These are phyloP conservation scores for Prosapia bicincta DNA, from an alignment of 2,888 invertebrate species.

Conservation along the genomic window DNA sequence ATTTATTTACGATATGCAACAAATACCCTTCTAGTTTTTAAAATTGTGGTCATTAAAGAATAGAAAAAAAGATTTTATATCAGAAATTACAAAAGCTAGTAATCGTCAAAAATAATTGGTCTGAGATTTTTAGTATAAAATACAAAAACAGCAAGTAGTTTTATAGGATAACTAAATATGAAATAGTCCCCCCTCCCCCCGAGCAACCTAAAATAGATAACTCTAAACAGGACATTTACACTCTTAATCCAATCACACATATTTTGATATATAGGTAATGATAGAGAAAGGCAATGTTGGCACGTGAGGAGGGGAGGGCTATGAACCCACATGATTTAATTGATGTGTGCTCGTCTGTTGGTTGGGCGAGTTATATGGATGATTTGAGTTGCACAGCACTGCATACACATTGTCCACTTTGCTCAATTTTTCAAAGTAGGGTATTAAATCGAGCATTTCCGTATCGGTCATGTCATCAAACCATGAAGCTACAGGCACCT, in stretches of 20 bases:
- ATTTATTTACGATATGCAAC: neutral
- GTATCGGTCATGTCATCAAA: constrained; percentile 99
- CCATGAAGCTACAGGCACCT: constrained; percentile 99
- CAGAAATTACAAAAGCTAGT: neutral
- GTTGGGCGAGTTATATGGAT: constrained; percentile 62
- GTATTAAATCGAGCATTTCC: constrained; percentile 94
- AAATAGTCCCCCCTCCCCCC: neutral
- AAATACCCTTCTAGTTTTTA: neutral
- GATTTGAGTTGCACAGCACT: constrained; percentile 89
- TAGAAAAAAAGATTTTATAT: neutral
- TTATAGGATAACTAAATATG: no score
- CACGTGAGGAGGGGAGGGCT: constrained; percentile 35
- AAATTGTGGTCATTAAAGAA: neutral
- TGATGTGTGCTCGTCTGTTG: constrained; percentile 32
- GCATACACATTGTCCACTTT: constrained; percentile 96
- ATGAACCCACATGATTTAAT: constrained; percentile 33
- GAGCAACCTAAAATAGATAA: neutral
- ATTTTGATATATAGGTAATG: neutral
- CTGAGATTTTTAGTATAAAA: neutral
- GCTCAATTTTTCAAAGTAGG: constrained; percentile 96
- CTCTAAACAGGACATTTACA: neutral
- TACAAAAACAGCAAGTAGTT: neutral
- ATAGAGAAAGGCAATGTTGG: constrained; percentile 36
- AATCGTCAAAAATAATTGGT: neutral
- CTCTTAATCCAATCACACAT: neutral